Percentiles rank a stretch among this genome's conserved stretches.
Conservation (phyloP, 30 jellyfish, hydroid and myxozoan genomes). For the Aurelia sp. region DNA sequence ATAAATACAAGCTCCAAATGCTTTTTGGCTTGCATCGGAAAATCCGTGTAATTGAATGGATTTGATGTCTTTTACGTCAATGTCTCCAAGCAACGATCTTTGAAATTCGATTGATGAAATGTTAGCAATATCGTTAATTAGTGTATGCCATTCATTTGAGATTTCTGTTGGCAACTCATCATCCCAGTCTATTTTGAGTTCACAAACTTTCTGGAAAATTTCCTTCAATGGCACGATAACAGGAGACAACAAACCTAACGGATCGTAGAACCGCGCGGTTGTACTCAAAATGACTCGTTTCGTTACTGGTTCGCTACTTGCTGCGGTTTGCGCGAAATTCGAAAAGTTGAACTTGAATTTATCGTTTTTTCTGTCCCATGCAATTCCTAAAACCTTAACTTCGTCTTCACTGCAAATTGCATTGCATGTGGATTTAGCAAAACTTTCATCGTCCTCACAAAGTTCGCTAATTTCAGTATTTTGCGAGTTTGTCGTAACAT, state of each 20-base stretch:
- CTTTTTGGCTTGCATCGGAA: no score
- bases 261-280: not conserved
- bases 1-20: no score
- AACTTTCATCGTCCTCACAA: no score
- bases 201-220: not conserved
- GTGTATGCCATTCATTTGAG: not conserved
- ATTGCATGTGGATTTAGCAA: no score
- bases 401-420: not conserved
- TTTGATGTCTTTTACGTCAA: no score
- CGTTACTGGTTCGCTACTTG: not conserved
- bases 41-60: no score
- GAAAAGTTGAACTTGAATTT: not conserved
- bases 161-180: no score
- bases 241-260: not conserved
- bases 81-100: not conserved
- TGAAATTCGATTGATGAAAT: not conserved
- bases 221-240: not conserved
- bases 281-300: not conserved
- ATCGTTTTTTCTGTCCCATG: conserved; percentile 5
- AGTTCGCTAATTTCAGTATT: no score
- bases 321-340: not conserved
- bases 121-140: not conserved
- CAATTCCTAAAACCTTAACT: not conserved
- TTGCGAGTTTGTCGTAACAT: not conserved
- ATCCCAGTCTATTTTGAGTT: not conserved